Base-by-base conservation (phyloP, 2,797 vertebrate genomes). In the Pseudopleuronectes americanus region DNA sequence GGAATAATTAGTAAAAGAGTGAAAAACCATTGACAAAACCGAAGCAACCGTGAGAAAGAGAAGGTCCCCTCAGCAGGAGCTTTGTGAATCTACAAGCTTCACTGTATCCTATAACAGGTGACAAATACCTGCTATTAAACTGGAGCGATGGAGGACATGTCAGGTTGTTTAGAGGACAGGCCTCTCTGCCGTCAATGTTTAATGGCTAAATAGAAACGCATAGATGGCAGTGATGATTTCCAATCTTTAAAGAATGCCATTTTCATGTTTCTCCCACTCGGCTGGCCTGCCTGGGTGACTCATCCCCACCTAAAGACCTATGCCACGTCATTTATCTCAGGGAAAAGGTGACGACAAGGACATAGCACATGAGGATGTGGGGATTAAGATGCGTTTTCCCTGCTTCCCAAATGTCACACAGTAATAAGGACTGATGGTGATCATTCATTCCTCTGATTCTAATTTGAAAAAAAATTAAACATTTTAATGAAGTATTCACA, bases 371-470 rank as follows among this genome's bases (percentile, higher is more conserved):
- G 64, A 76, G 59, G 55, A 79, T 81, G 64, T 60, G 33, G 76
- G 36, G 36, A 38, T 38, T 38, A 38, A 38, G 36, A 38, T 38
- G 3, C 3, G 36, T 38, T 13, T 68, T 51, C 57, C 14, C 61
- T 73, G 60, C 81, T 84, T 75, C 79, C 69, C 74, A 86, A 88
- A 86, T 81, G 83, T 77, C 80, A 86, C 64, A n/a, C 68, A 67
- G 71, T 77, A 83, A 83, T 86, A 77, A 64, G 53, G 74, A 64
- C 17, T 57, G 58, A 81, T 68, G 12, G 81, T 66, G 53, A 81
- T 74, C 68, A 62, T 49, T 73, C 49, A 59, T 69, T 78, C 16
- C 59, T 66, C 24, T 59, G 58, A 72, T 74, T 75, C 33, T 43
- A 13, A 4, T 64, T 61, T 66, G 51, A 8, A 64, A 23, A 62